Base-by-base conservation (phyloP, 92 coral and sea anemone genomes). In the Epizoanthus stellaris region DNA sequence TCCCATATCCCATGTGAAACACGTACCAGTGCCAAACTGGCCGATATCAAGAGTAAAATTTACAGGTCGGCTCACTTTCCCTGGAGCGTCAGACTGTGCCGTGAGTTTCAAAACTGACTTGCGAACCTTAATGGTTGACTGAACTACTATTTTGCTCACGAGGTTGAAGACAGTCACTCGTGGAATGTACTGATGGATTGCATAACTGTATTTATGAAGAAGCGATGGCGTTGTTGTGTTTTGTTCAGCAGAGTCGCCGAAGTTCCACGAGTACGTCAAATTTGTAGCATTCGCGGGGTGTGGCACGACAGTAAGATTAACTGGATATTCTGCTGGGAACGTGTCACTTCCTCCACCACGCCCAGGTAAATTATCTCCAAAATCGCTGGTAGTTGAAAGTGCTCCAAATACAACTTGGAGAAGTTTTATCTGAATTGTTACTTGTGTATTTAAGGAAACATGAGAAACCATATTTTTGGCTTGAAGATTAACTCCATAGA, bases 391-490 rank as follows among this genome's bases (percentile, higher is more conserved):
- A 14, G 87, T 92, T 58, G 98, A 86, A 19, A 74, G 49, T 17
- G 86, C 85, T 10, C 52, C 73, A 19, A 90, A 75, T 0, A 74
- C n/a, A 45, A 95, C 80, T 16, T 68, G 21, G 0, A 90, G 84
- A 63, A 95, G 91, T 42, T 85, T 84, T 52, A 75, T 82, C 54
- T 94, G 95, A 12, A 95, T 82, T 15, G 81, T 85, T 56, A 95
- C 38, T 12, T 53, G 70, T 20, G 74, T 47, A 14, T 68, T 80
- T 21, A 76, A 76, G 15, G 86, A 58, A 2, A 72, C 64, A 52
- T 80, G 76, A 39, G 98, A 95, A 20, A 94, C 98, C 25, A 94
- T 25, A 67, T 95, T 95, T 63, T 74, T 36, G 8, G 94, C 98
- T 36, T 65, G 82, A 9, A 94, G 63, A 60, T 19, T 59, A 64